These are phyloP conservation scores for Tuta absoluta DNA, from an alignment of 2,888 invertebrate genomes.

Conservation along the genomic window DNA sequence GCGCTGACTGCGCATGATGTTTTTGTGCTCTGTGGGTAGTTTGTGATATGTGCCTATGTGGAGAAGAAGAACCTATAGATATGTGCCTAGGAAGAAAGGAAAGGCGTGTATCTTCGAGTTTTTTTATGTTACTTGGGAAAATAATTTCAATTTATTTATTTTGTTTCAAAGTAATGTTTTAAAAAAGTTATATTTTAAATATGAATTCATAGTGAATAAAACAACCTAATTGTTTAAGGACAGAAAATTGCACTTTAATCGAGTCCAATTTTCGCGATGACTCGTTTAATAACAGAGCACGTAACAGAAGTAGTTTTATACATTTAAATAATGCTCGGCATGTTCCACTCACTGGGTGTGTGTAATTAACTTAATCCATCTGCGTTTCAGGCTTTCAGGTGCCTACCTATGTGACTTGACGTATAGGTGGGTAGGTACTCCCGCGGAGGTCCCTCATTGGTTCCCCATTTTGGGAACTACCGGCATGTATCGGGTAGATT, in stretches of 20 bases:
- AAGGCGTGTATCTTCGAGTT: too few species aligned
- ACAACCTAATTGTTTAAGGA: background rate
- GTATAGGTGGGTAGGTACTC: too few species aligned
- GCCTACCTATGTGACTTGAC: too few species aligned
- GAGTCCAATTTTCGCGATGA: conserved; percentile 11
- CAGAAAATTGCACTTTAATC: conserved; percentile 15
- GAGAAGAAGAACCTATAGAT: too few species aligned
- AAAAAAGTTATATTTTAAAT: background rate
- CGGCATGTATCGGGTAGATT: too few species aligned
- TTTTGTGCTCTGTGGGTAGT: too few species aligned
- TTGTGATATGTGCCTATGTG: too few species aligned
- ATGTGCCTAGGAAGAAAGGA: too few species aligned
- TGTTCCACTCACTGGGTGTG: background rate
- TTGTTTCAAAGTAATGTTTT: background rate
- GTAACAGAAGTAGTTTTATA: conserved; percentile 1
- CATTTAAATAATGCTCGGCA: conserved; percentile 5
- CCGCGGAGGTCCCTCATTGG: too few species aligned
- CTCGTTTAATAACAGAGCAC: conserved; percentile 10
- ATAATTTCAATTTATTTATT: background rate
- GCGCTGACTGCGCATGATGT: too few species aligned
- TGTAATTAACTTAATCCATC: background rate
- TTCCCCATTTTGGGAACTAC: too few species aligned
- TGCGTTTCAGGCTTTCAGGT: background rate
- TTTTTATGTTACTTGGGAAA: too few species aligned
- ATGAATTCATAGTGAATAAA: background rate